Conservation (phyloP, 2,888 invertebrate species). For the Metalampra italica region DNA sequence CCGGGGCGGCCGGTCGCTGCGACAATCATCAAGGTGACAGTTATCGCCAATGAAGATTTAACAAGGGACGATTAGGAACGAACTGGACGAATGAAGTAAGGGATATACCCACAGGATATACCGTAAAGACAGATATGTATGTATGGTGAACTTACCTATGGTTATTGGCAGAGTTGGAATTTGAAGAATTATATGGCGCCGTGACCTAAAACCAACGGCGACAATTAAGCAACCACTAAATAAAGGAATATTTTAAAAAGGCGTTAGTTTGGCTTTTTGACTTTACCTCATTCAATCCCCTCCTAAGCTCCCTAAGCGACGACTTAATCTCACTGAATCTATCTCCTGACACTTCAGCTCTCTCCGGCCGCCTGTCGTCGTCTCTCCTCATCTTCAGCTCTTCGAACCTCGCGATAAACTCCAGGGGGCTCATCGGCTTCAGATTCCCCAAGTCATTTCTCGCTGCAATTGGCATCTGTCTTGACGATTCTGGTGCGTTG, state of each 20-base stretch:
- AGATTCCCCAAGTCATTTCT: slow-evolving; percentile 34
- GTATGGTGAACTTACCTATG: slow-evolving; percentile 14
- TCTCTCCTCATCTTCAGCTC: slow-evolving; percentile 37
- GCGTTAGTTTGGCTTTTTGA: too few species aligned
- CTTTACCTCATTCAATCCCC: slow-evolving; percentile 61
- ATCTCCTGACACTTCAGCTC: slow-evolving; percentile 23
- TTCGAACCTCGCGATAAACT: slow-evolving; percentile 49
- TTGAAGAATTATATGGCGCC: slow-evolving; percentile 52
- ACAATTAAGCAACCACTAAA: too few species aligned
- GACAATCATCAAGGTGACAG: neutral
- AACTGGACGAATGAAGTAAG: too few species aligned
- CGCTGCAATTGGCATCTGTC: slow-evolving; percentile 9
- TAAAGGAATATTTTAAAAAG: too few species aligned
- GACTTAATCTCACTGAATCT: slow-evolving; percentile 64
- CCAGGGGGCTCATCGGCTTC: slow-evolving; percentile 55
- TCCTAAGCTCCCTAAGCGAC: slow-evolving; percentile 52
- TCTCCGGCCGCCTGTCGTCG: slow-evolving; percentile 4
- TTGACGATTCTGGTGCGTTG: neutral
- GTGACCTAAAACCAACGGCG: slow-evolving; percentile 46
- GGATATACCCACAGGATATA: too few species aligned
- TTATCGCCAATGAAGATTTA: neutral
- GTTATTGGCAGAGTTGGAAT: slow-evolving; percentile 20
- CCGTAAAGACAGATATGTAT: too few species aligned
- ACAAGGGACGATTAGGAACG: too few species aligned
- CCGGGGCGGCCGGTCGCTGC: neutral